Evolutionary conservation across 2,113 vertebrate genomes (phyloP).

Genomic region (Charina bottae): DNA sequence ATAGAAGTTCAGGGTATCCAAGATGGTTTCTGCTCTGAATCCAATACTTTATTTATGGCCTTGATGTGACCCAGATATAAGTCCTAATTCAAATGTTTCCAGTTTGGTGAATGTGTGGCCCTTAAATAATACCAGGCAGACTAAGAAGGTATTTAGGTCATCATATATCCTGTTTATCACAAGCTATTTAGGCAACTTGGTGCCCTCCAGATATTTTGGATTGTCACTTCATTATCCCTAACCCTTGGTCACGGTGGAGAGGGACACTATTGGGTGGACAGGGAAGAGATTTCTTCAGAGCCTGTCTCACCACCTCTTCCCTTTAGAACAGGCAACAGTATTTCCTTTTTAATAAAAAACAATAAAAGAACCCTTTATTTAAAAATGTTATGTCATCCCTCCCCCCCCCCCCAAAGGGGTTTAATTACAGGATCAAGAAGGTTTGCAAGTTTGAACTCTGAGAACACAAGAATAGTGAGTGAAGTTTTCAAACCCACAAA

Average conservation of each 20-base stretch:
- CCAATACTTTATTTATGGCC: background rate
- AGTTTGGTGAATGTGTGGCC: background rate
- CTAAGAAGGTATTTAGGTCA: background rate
- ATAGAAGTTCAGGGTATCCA: background rate
- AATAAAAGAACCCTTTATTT: constrained; percentile 27
- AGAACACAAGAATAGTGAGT: constrained; percentile 51
- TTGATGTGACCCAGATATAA: background rate
- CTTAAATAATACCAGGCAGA: background rate
- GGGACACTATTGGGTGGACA: background rate
- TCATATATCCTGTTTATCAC: background rate
- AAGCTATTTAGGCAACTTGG: background rate
- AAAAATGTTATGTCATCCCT: background rate
- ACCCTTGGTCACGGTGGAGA: background rate
- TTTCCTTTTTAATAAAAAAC: constrained; percentile 50
- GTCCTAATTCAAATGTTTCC: background rate
- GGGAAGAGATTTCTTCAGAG: background rate
- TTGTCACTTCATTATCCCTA: background rate
- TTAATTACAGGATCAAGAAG: constrained; percentile 62
- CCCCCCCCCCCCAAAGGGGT: too few relatives aligned
- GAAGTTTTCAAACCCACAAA: constrained; percentile 40
- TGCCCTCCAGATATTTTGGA: background rate
- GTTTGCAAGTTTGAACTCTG: constrained; percentile 43
- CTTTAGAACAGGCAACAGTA: constrained; percentile 39
- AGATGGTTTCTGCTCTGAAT: background rate
- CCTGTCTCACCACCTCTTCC: background rate